These are phyloP conservation scores for Myotis findleyi DNA, from an alignment of 2,797 vertebrate species.

Conservation along the genomic window DNA sequence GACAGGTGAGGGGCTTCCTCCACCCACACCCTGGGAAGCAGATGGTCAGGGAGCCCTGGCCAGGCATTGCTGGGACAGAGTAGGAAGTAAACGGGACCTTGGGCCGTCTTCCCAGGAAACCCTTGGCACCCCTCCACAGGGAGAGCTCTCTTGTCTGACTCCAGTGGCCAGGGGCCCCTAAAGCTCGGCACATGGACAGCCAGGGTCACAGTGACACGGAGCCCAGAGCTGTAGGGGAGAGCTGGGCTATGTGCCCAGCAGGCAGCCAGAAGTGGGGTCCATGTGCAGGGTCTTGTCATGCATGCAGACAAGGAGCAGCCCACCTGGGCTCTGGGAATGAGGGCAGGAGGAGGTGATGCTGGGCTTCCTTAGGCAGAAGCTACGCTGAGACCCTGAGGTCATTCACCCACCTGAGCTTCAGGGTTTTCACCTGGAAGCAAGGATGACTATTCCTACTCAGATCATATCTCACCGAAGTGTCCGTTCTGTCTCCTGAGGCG, in stretches of 20 bases:
- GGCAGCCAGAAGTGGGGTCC: background rate
- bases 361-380: background rate
- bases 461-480: background rate
- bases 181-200: background rate
- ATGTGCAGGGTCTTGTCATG: accelerated
- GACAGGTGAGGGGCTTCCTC: constrained; percentile 89
- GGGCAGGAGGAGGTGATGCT: background rate
- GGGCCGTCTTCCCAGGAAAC: background rate
- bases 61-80: background rate
- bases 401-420: background rate
- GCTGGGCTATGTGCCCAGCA: background rate
- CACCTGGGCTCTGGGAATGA: background rate
- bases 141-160: background rate
- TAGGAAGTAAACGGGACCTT: background rate
- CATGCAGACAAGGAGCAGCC: accelerated
- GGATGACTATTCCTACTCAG: background rate
- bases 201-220: background rate
- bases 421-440: background rate
- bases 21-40: background rate
- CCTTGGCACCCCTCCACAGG: background rate
- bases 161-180: background rate
- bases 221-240: background rate
- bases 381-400: background rate
- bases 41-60: background rate
- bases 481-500: background rate